Conservation (phyloP, 35 echinoderm and acorn worm species). For the Apostichopus californicus region DNA sequence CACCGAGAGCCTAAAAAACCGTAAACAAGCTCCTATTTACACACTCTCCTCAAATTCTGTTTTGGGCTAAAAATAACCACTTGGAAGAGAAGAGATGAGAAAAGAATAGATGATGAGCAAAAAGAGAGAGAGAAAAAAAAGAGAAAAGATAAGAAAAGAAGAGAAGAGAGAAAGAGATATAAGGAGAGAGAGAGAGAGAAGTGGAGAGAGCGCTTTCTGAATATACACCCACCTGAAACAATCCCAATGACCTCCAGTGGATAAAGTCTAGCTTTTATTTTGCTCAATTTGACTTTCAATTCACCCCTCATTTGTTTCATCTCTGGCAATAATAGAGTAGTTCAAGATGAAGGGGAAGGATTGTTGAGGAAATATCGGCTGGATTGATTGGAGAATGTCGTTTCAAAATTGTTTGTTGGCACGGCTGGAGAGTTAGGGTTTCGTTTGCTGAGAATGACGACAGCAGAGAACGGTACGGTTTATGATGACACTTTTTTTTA, state of each 20-base stretch:
- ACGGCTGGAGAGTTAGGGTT: background rate
- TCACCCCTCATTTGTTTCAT: slow-evolving; percentile 3
- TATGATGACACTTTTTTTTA: background rate
- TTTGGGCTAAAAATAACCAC: background rate
- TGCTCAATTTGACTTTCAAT: background rate
- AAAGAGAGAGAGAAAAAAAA: background rate
- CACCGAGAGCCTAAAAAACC: background rate
- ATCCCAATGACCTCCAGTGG: background rate
- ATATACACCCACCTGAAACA: background rate
- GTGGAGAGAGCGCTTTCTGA: background rate
- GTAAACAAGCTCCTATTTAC: background rate
- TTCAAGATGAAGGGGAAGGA: background rate
- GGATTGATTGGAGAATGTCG: background rate
- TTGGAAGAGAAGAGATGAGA: background rate
- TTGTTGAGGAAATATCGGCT: background rate
- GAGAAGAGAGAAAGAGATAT: no score
- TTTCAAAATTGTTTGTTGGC: slow-evolving; percentile 1
- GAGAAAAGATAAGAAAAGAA: no score
- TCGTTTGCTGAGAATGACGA: background rate
- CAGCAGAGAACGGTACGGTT: background rate
- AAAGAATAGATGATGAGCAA: background rate
- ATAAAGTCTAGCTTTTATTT: background rate
- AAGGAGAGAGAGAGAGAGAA: background rate
- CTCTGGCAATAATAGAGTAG: background rate
- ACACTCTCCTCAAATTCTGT: background rate